Base-by-base conservation (phyloP, 2,888 invertebrate species). In the Eulithis testata region DNA sequence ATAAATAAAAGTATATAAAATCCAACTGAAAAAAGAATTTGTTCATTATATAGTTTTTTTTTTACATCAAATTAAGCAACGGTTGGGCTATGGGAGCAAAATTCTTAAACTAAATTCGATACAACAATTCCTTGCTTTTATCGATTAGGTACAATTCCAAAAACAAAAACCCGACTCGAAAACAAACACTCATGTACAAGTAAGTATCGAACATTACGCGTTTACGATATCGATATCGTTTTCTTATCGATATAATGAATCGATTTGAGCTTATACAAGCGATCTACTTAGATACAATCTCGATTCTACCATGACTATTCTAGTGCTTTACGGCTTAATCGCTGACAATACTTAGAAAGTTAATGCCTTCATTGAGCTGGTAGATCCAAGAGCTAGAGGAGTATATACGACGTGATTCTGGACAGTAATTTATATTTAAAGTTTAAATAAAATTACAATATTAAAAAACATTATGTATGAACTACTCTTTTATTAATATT, bases 331-430 rank as follows among this genome's bases (percentile, higher is more conserved):
- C 79, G 78, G 76, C 75, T 75, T 74, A 79, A 76, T 82, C 81
- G 80, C 77, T 83, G 76, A 73, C 73, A 77, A 78, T 88, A n/a
- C n/a, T n/a, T n/a, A 88, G 91, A 90, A 91, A 91, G 89, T 85
- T 60, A 69, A 66, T 59, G 73, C 77, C 76, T 79, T 71, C 71
- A 73, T 76, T 77, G 74, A 65, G 60, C 56, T 64, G n/a, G 31
- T 49, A 36, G 36, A 59, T 27, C 54, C 14, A 43, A 36, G 36
- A 59, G 37, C 54, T 31, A 43, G 31, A n/a, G 5, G 6, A 45
- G 31, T 54, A 14, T 60, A 44, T 54, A 56, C 59, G 60, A 63
- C 37, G 60, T 50, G 60, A 67, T 63, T 60, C 49, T 63, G 52
- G 40, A 53, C 21, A 7, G 14, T 47, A 0, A 6, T 31, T 2